Base-by-base conservation (phyloP, 2,113 vertebrate species). In the Lonchura striata region DNA sequence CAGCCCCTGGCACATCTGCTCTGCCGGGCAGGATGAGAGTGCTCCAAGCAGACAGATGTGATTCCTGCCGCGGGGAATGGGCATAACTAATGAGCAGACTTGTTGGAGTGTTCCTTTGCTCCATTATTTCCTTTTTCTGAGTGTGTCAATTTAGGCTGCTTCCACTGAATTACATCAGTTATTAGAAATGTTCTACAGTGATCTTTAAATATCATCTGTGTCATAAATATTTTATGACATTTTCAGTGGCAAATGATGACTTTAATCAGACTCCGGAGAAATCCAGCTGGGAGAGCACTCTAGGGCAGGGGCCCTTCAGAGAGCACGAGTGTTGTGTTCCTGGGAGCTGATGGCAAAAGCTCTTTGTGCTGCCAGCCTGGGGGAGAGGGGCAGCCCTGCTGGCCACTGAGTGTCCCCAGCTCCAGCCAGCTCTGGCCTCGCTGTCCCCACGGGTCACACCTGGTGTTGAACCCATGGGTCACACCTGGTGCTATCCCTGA, bases 151-250 rank as follows among this genome's bases (percentile, higher is more conserved):
- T 87, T 57, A 39, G 47, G 80, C 41, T 59, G 47, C 47, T 91
- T 52, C 64, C 79, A 33, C 19, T 13, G 64, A 81, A 80, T 85
- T 65, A 61, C 92, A 93, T 6, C 30, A 8, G 61, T 77, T 92
- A 76, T 88, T 92, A 90, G 79, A 64, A 57, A 65, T 90, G 82
- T 96, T 88, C 61, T 94, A 64, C 61, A 65, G 85, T 80, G 57
- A 94, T 95, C 86, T 94, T 93, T 90, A 93, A 94, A 93, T 93
- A 95, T 85, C 78, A 92, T 44, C 82, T 21, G 37, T 86, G 87
- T 87, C 88, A 92, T 88, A 94, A 95, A 93, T 88, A 86, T 88
- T 95, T 96, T 75, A 94, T 91, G 90, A 35, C 85, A 88, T 80
- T 94, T 92, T 90, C 74, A 33, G 82, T 88, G 88, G 53, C 95